Evolutionary conservation across 2,797 vertebrate species (phyloP), one percentile per base, ranked within the genome.

Genomic region (Anguilla megastoma): DNA sequence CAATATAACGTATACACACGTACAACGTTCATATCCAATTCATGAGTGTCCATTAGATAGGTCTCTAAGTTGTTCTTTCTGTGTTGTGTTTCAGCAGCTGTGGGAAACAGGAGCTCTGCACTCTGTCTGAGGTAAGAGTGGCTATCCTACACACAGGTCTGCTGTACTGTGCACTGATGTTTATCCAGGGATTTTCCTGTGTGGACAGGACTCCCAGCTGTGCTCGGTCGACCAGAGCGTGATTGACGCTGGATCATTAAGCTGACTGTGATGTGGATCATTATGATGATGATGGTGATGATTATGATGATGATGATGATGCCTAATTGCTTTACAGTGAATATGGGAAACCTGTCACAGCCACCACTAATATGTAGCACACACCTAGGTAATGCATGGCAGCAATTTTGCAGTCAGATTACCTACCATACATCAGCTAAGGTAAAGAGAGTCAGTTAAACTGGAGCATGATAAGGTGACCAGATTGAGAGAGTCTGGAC

Each of bases 81-180:
- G 80, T 50, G 74, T 63, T 27, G 41, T 90, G 24, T 76, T 88
- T 87, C 86, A 90, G 88, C 1, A 88, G 91, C 82, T 91, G 89
- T 87, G 66, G 87, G 14, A 95, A 92, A 90, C 91, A 89, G 84
- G 92, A 95, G 50, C 84, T 94, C 10, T 90, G 90, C n/a, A 91
- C 92, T 1, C 56, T 95, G 0, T 92, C 88, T 60, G 94, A 96
- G 93, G 96, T 96, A 91, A 95, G 86, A 60, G 36, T 48, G 74
- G 16, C 74, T 7, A 21, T 8, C 74, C 6, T 41, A 45, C 36
- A 41, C 16, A 24, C 74, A 16, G 36, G 3, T 41, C 74, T 36
- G 27, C 30, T 36, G 76, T 80, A 48, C 16, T 9, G 36, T 48
- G 41, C 24, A 63, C 18, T 63, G 41, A 76, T 76, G 76, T 80